These are phyloP conservation scores for Dorcus hopei DNA, from an alignment of 2,888 invertebrate genomes.

Conservation along the genomic window DNA sequence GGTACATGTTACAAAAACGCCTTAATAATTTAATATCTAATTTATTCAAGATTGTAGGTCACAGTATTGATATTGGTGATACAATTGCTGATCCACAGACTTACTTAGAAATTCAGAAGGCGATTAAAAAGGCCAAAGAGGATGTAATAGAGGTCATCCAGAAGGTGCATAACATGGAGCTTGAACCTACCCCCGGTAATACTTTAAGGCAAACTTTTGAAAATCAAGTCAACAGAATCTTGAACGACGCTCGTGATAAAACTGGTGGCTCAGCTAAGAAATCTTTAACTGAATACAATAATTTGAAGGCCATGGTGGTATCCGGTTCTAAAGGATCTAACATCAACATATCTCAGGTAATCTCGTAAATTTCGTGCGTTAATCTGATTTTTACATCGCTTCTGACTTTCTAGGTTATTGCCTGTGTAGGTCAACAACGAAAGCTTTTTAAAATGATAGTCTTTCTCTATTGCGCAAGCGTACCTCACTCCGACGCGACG, in stretches of 20 bases:
- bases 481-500: slow-evolving; percentile 95
- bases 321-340: slow-evolving; percentile 99
- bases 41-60: slow-evolving; percentile 51
- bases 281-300: slow-evolving; percentile 98
- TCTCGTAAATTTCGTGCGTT: background rate
- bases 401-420: slow-evolving; percentile 75
- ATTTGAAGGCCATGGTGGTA: slow-evolving; percentile 99
- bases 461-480: slow-evolving; percentile 97
- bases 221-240: slow-evolving; percentile 96
- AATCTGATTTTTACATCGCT: slow-evolving; percentile 1
- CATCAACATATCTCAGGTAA: slow-evolving; percentile 96
- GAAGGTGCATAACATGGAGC: slow-evolving; percentile 98
- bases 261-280: slow-evolving; percentile 99
- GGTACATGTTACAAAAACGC: slow-evolving; percentile 48
- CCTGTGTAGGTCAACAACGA: slow-evolving; percentile 99
- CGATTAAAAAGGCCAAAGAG: slow-evolving; percentile 97
- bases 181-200: slow-evolving; percentile 98
- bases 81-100: slow-evolving; percentile 99
- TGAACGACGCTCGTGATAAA: slow-evolving; percentile 99
- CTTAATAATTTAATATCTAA: background rate
- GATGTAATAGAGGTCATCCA: slow-evolving; percentile 99
- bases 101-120: slow-evolving; percentile 95
- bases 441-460: slow-evolving; percentile 99
- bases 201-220: slow-evolving; percentile 98
- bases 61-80: slow-evolving; percentile 96